Conservation (phyloP, 2,888 invertebrate genomes). For the Brachynemurus nebulosus region DNA sequence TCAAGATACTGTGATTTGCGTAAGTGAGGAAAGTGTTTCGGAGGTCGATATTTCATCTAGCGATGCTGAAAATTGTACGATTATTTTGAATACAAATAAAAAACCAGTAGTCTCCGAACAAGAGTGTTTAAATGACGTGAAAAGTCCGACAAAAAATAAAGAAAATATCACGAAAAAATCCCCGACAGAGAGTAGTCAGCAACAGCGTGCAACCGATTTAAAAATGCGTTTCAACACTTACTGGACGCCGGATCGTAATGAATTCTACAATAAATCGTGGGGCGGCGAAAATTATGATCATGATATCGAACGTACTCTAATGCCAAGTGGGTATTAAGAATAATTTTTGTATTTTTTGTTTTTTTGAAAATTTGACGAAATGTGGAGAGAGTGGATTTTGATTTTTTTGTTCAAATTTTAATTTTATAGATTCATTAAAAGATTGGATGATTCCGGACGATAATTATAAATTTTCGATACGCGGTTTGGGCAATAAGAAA, state of each 20-base stretch:
- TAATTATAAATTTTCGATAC: neutral
- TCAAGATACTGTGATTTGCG: too few relatives aligned
- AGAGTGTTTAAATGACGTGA: too few relatives aligned
- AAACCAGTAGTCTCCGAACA: too few relatives aligned
- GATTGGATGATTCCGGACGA: conserved; percentile 1
- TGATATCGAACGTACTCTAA: neutral
- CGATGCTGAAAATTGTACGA: too few relatives aligned
- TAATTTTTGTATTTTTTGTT: neutral
- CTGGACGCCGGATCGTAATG: conserved; percentile 1
- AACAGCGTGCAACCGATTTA: neutral
- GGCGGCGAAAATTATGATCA: conserved; percentile 4
- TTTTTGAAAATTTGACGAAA: neutral
- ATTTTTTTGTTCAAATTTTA: neutral
- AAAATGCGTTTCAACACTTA: neutral
- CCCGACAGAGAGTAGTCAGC: too few relatives aligned
- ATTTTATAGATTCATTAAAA: neutral
- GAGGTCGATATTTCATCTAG: too few relatives aligned
- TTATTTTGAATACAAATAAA: too few relatives aligned
- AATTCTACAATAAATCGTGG: conserved; percentile 3
- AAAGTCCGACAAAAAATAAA: too few relatives aligned
- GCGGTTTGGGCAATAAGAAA: neutral
- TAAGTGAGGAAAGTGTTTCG: too few relatives aligned
- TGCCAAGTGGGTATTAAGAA: conserved; percentile 5
- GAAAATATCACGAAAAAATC: too few relatives aligned
- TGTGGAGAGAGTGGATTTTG: neutral